These are phyloP conservation scores for Cephus rjabovi DNA, from an alignment of 2,888 invertebrate species.

Conservation along the genomic window DNA sequence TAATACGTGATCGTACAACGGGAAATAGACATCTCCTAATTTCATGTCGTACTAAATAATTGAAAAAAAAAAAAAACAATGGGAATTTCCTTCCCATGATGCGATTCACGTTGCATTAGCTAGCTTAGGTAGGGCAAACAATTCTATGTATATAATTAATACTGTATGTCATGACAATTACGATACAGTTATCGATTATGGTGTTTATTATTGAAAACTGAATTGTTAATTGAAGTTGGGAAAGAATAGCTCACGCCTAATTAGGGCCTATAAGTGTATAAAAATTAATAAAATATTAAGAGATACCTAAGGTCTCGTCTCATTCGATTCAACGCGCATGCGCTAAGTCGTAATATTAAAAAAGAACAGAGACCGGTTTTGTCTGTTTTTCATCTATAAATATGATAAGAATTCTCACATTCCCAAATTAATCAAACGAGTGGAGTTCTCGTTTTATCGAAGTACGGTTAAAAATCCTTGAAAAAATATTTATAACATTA, in stretches of 20 bases:
- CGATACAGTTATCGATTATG: constrained; percentile 31
- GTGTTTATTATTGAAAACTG: constrained; percentile 43
- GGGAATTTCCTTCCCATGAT: neutral
- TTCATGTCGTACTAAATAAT: neutral
- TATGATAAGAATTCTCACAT: neutral
- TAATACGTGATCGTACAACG: constrained; percentile 31
- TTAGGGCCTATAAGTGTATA: constrained; percentile 46
- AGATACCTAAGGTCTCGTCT: constrained; percentile 15
- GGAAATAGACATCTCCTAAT: neutral
- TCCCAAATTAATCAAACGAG: neutral
- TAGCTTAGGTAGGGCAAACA: constrained; percentile 45
- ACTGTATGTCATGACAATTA: constrained; percentile 36
- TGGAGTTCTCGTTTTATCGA: no score
- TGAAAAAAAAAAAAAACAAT: neutral
- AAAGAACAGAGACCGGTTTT: neutral
- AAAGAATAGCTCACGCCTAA: constrained; percentile 46
- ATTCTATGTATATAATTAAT: constrained; percentile 40
- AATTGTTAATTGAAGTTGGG: constrained; percentile 41
- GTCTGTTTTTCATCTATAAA: neutral
- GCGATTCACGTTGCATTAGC: constrained; percentile 29
- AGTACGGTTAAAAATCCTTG: neutral
- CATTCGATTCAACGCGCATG: neutral
- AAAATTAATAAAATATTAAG: constrained; percentile 40
- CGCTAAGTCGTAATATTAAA: neutral
- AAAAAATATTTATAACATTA: neutral